phyloP scores from a whole-genome alignment of 2,888 invertebrate genomes.

The Pharmacophagus antenor region DNA sequence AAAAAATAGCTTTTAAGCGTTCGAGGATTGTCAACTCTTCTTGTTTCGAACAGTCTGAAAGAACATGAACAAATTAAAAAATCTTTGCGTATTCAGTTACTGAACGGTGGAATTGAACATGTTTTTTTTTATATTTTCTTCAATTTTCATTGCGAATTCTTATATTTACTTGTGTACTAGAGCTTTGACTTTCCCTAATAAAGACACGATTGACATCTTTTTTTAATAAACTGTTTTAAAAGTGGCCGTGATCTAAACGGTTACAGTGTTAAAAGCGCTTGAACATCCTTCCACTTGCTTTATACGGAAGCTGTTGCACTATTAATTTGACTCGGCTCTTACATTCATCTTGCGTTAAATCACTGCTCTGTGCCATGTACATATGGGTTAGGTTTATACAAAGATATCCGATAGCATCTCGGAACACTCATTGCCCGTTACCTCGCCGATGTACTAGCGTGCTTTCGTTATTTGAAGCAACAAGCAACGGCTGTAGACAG shows the following conservation, averaged over 20 bases:
- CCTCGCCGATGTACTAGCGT: constrained; percentile 33
- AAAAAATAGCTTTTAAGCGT: too few relatives aligned
- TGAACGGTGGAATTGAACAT: too few relatives aligned
- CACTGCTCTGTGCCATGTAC: constrained; percentile 17
- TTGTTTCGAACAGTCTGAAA: too few relatives aligned
- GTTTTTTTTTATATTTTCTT: neutral
- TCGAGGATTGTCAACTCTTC: too few relatives aligned
- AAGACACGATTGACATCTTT: neutral
- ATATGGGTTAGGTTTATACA: constrained; percentile 28
- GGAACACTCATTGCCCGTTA: constrained; percentile 37
- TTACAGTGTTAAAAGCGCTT: constrained; percentile 7
- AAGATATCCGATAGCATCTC: constrained; percentile 40
- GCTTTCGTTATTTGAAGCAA: constrained; percentile 32
- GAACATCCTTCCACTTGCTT: constrained; percentile 3
- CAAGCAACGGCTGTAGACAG: neutral
- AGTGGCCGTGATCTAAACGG: constrained; percentile 10
- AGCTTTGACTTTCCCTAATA: neutral
- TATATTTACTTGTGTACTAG: neutral
- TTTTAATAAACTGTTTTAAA: neutral
- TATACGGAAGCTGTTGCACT: constrained; percentile 17
- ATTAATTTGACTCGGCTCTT: constrained; percentile 13
- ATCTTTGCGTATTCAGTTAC: too few relatives aligned
- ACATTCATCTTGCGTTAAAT: constrained; percentile 17
- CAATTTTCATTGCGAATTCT: neutral
- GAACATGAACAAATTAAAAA: too few relatives aligned